A percentile compares a stretch with the other conserved stretches of the same genome.
Conservation (phyloP, 2,888 invertebrate genomes). For the Physocephala rufipes region DNA sequence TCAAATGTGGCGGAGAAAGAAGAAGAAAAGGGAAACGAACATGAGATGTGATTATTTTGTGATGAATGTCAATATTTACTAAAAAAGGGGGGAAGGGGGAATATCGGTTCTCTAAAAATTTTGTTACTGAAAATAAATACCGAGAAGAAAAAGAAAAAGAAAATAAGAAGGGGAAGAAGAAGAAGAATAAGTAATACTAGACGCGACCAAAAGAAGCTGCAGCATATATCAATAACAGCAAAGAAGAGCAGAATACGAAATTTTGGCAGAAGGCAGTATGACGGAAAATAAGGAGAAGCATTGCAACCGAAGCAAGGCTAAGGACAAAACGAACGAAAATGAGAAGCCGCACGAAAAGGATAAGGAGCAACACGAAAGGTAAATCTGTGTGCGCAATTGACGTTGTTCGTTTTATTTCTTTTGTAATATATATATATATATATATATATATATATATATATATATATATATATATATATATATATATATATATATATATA, state of each 20-base stretch:
- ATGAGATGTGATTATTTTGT: too few species aligned
- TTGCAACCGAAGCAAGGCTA: constrained; percentile 41
- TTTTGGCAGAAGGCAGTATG: constrained; percentile 35
- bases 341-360: constrained; percentile 38
- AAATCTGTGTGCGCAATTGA: constrained; percentile 13
- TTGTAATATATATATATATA: too few species aligned
- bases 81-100: not conserved
- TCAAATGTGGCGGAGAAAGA: too few species aligned
- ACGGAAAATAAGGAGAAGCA: constrained; percentile 48
- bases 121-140: not conserved
- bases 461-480: not conserved
- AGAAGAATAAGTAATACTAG: not conserved
- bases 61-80: too few species aligned
- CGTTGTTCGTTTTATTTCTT: too few species aligned
- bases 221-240: too few species aligned
- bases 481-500: not conserved
- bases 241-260: not conserved
- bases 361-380: constrained; percentile 40
- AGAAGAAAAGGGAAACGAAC: too few species aligned
- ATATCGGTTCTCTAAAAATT: not conserved
- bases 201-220: not conserved
- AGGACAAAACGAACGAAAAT: constrained; percentile 35
- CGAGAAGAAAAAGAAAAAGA: not conserved
- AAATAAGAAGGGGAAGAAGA: not conserved
- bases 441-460: not conserved